phyloP scores from a whole-genome alignment of 1,140 invertebrate species.

The Bicyclus anynana region DNA sequence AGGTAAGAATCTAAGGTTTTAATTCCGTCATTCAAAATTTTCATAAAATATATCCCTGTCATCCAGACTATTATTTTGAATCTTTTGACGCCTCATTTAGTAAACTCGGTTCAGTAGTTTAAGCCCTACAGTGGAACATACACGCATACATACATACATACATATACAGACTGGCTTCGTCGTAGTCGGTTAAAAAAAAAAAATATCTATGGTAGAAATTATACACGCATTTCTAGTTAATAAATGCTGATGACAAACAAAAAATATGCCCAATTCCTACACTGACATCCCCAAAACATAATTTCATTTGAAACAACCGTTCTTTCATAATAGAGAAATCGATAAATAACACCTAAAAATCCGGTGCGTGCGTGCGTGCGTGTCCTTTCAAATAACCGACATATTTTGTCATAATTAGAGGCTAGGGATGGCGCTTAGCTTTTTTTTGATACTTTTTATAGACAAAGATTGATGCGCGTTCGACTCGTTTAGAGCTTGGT shows the following conservation, averaged over 20 bases:
- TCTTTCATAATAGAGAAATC: slow-evolving; percentile 21
- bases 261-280: slow-evolving; percentile 4
- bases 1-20: too few species aligned
- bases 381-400: slow-evolving; percentile 52
- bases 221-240: too few species aligned
- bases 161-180: too few species aligned
- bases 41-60: too few species aligned
- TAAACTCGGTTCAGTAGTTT: too few species aligned
- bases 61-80: too few species aligned
- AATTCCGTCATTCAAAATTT: too few species aligned
- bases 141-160: too few species aligned
- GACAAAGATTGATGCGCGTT: slow-evolving; percentile 31
- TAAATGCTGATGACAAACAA: neutral
- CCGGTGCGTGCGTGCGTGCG: slow-evolving; percentile 25
- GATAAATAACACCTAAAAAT: slow-evolving; percentile 36
- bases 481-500: slow-evolving; percentile 19
- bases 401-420: slow-evolving; percentile 70
- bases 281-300: slow-evolving; percentile 19
- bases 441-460: slow-evolving; percentile 38
- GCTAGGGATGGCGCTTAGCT: slow-evolving; percentile 41
- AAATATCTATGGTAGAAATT: too few species aligned
- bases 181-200: too few species aligned
- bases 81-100: too few species aligned
- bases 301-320: slow-evolving; percentile 17
- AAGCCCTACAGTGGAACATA: too few species aligned